phyloP scores from a whole-genome alignment of 2,888 invertebrate genomes.

The Cerastis leucographa region DNA sequence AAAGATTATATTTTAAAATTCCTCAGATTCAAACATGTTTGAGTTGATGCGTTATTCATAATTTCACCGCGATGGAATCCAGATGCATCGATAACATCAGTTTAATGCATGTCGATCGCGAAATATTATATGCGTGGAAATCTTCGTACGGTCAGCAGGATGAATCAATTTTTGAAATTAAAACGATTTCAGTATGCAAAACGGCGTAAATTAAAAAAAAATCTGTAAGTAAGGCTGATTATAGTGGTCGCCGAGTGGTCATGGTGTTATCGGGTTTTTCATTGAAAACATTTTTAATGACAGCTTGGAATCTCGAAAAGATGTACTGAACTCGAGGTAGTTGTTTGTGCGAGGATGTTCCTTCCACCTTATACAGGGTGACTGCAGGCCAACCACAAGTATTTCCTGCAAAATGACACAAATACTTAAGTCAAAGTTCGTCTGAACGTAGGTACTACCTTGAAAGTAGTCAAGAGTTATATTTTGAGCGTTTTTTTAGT shows the following conservation, averaged over 20 bases:
- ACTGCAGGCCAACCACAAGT: too few relatives aligned
- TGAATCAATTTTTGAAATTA: conserved; percentile 34
- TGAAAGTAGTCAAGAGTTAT: too few relatives aligned
- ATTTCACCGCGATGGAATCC: conserved; percentile 74
- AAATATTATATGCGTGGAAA: conserved; percentile 84
- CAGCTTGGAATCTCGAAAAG: neutral
- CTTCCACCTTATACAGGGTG: too few relatives aligned
- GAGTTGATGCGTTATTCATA: conserved; percentile 73
- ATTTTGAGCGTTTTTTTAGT: neutral
- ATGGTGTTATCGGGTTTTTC: neutral
- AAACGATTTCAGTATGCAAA: neutral
- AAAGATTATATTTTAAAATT: conserved; percentile 69
- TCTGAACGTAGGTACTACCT: neutral
- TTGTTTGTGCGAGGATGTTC: too few relatives aligned
- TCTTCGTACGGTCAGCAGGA: conserved; percentile 59
- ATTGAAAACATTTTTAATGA: neutral
- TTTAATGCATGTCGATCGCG: conserved; percentile 80
- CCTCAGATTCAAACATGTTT: conserved; percentile 75
- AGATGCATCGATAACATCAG: conserved; percentile 81
- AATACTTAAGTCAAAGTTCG: neutral
- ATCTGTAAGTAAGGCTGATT: neutral
- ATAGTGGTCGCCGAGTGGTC: neutral
- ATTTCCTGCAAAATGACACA: neutral
- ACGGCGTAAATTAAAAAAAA: too few relatives aligned
- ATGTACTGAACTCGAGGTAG: neutral